Percentiles rank a stretch among this genome's conserved stretches.
Conservation (phyloP, 2,797 vertebrate species). For the Streptopelia turtur region DNA sequence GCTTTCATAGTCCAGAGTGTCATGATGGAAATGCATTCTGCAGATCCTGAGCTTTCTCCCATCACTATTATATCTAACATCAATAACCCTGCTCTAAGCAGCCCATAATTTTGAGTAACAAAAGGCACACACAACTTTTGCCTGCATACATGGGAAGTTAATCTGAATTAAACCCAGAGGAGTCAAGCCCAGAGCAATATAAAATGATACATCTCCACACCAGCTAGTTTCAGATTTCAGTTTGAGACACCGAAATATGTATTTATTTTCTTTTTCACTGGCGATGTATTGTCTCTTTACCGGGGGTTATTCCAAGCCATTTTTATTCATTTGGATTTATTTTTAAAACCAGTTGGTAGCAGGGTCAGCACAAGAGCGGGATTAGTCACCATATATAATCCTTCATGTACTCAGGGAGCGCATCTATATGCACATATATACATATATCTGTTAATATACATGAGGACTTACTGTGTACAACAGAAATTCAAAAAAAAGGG, state of each 20-base stretch:
- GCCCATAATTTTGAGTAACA: not conserved
- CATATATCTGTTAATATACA: not conserved
- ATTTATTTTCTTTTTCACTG: not conserved
- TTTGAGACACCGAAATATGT: not conserved
- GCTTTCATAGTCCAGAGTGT: not conserved
- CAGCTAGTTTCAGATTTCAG: not conserved
- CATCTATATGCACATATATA: not conserved
- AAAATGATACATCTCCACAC: accelerated
- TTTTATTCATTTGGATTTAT: not conserved
- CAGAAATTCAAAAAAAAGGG: not conserved
- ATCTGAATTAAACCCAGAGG: not conserved
- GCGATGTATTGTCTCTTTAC: not conserved
- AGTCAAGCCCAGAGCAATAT: not conserved
- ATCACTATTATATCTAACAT: not conserved
- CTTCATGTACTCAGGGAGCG: not conserved
- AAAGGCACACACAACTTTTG: not conserved
- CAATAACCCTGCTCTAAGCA: not conserved
- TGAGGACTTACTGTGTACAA: not conserved
- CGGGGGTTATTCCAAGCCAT: not conserved
- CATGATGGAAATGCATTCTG: not conserved
- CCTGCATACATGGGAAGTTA: not conserved
- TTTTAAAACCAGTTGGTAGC: not conserved
- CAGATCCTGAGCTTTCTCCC: not conserved
- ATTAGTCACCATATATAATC: not conserved
- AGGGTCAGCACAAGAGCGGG: not conserved